phyloP scores from a whole-genome alignment of 2,888 invertebrate genomes.

The Incurvaria masculella region DNA sequence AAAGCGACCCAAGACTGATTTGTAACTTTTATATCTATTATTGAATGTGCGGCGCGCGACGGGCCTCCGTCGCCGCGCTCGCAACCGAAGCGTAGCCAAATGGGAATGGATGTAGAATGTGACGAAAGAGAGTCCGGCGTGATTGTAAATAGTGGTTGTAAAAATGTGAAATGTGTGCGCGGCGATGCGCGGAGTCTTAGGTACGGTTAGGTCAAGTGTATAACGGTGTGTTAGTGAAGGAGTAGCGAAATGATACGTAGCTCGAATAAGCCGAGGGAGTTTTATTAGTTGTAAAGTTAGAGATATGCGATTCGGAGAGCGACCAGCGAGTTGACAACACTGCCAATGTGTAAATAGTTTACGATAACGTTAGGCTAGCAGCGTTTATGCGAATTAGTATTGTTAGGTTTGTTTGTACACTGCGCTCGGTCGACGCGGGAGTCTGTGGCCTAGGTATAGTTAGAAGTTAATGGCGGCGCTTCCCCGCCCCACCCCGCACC shows the following conservation, averaged over 20 bases:
- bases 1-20: neutral
- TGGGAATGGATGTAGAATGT: neutral
- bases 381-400: neutral
- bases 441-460: neutral
- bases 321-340: slow-evolving; percentile 49
- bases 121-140: neutral
- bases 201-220: neutral
- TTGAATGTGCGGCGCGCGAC: neutral
- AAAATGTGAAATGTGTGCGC: neutral
- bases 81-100: neutral
- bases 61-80: neutral
- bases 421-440: neutral
- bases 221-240: neutral
- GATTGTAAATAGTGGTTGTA: neutral
- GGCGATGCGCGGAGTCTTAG: neutral
- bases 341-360: slow-evolving; percentile 51
- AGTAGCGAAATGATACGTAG: neutral
- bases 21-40: neutral
- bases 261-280: neutral
- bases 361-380: slow-evolving; percentile 17
- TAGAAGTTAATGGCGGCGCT: neutral
- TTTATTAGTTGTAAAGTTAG: neutral
- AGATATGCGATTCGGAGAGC: slow-evolving; percentile 13
- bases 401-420: neutral
- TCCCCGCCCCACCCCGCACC: neutral